Base-by-base conservation (phyloP, 2,113 vertebrate species). In the Neofelis nebulosa region DNA sequence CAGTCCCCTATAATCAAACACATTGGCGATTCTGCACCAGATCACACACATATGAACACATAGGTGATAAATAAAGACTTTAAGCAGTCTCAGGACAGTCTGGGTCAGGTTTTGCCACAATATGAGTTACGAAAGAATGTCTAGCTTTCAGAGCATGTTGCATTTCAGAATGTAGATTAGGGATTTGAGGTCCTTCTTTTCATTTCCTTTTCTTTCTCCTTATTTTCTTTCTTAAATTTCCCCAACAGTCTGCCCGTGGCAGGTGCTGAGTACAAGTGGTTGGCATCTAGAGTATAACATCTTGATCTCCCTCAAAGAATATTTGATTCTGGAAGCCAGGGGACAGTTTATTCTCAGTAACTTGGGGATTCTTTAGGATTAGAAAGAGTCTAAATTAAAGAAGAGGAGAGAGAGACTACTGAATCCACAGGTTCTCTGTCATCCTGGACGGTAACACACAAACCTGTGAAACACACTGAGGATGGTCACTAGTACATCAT, bases 61-160 rank as follows among this genome's bases (percentile, higher is more conserved):
- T 81, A 81, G n/a, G 5, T 2, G n/a, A 68, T 66, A 69, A 92
- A 86, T 25, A 66, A 93, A 41, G 86, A 63, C 45, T 71, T 85
- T 50, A 73, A 78, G 89, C n/a, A 61, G 29, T 84, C 45, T 31
- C 15, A 73, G 52, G 68, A 94, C 14, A 69, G 4, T 83, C 52
- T 71, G 52, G 50, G 29, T 89, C 33, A 69, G n/a, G 48, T 76
- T 92, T 89, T 71, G 29, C 55, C 65, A 68, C 73, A 79, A 16
- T 57, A 9, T 57, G 36, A 91, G 3, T 69, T 94, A 91, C 18
- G 33, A 92, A 94, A 96, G 52, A 86, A 74, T 15, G 48, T 96
- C 15, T 23, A 85, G 86, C 25, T 76, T 94, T 93, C 31, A 84
- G 80, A 95, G 57, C 2, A 36, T 61, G 91, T 52, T 71, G 29